A percentile compares a stretch with the other conserved stretches of the same genome.
Conservation (phyloP, 2,113 vertebrate species). For the Syngnathoides biaculeatus region DNA sequence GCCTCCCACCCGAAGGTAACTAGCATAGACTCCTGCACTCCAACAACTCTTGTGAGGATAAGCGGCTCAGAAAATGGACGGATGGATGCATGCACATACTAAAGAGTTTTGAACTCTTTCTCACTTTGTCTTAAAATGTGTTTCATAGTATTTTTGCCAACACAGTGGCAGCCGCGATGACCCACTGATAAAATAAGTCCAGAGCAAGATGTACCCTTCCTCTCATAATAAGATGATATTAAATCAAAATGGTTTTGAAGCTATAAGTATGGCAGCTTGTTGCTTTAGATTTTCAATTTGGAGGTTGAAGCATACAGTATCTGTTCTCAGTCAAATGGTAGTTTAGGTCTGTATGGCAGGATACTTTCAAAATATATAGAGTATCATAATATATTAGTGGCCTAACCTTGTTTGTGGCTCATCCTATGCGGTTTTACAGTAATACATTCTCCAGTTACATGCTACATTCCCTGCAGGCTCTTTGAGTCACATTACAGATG, state of each 20-base stretch:
- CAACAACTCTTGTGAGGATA: no score
- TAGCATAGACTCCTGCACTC: no score
- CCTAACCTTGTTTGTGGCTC: background rate
- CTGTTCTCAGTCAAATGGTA: background rate
- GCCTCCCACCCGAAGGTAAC: no score
- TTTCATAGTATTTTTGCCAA: background rate
- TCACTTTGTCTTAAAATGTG: background rate
- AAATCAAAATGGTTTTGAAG: background rate
- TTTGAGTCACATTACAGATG: background rate
- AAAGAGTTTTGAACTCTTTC: background rate
- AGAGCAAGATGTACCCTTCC: background rate
- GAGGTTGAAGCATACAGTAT: background rate
- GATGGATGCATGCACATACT: no score
- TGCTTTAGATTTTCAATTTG: background rate
- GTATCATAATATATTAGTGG: background rate
- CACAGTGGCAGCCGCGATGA: background rate
- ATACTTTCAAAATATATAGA: background rate
- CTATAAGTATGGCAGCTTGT: background rate
- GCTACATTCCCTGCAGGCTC: background rate
- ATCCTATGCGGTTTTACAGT: background rate
- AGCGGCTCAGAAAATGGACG: no score
- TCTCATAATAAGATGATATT: background rate
- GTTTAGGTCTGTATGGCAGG: background rate
- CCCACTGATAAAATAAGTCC: background rate
- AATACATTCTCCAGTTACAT: constrained; percentile 1